phyloP scores from a whole-genome alignment of 2,797 vertebrate genomes.

The Sciaenops ocellatus region DNA sequence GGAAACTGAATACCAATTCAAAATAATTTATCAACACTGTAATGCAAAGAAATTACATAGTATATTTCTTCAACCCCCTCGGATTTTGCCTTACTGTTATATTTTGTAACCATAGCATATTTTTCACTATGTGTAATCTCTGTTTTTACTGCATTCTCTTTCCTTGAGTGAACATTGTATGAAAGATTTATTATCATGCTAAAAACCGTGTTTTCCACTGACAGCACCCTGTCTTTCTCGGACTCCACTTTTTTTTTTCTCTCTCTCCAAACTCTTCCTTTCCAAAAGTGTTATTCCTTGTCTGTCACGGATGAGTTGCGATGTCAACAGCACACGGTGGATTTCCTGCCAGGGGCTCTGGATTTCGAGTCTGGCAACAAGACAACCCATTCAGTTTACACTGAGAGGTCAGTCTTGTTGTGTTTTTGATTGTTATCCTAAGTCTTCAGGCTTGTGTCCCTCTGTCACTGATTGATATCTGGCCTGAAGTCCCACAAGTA shows the following conservation, averaged over 20 bases:
- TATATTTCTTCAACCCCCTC: not conserved
- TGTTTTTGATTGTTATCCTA: slow-evolving; percentile 80
- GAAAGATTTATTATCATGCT: slow-evolving; percentile 51
- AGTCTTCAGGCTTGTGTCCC: slow-evolving; percentile 62
- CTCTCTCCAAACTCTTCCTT: slow-evolving; percentile 47
- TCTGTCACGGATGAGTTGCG: slow-evolving; percentile 74
- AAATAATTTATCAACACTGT: slow-evolving; percentile 32
- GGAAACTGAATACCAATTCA: slow-evolving; percentile 22
- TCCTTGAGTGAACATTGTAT: slow-evolving; percentile 35
- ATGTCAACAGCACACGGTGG: slow-evolving; percentile 73
- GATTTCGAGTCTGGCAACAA: slow-evolving; percentile 76
- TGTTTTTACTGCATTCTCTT: slow-evolving; percentile 34
- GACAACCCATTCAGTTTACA: slow-evolving; percentile 70
- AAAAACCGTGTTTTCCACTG: slow-evolving; percentile 43
- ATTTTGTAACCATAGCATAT: slow-evolving; percentile 9
- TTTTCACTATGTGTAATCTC: slow-evolving; percentile 19
- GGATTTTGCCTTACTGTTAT: slow-evolving; percentile 1
- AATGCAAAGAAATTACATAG: slow-evolving; percentile 16
- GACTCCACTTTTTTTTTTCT: slow-evolving; percentile 5
- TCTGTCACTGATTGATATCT: slow-evolving; percentile 71
- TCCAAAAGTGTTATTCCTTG: slow-evolving; percentile 76
- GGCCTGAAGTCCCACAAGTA: slow-evolving; percentile 48
- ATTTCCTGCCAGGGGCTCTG: slow-evolving; percentile 74
- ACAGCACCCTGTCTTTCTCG: slow-evolving; percentile 50
- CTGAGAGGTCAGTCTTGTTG: slow-evolving; percentile 72